Base-by-base conservation (phyloP, 1,140 invertebrate species). In the Oreohelix idahoensis region DNA sequence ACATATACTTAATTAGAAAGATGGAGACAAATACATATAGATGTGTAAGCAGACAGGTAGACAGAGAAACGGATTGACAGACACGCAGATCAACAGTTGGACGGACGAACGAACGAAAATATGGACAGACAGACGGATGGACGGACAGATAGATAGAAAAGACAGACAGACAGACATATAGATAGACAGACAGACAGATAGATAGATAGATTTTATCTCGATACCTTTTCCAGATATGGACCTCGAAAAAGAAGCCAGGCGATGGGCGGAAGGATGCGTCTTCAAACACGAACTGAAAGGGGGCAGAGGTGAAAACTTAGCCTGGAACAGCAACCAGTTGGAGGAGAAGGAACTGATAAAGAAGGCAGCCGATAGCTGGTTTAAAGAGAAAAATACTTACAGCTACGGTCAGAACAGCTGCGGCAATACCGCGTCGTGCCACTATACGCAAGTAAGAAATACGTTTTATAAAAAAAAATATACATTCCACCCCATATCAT, bases 371-470 rank as follows among this genome's bases (percentile, higher is more conserved):
- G 58, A 84, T 20, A 49, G 17, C n/a, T 86, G 85, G 87, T 87
- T 84, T 81, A 74, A 84, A 36, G 87, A 87, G 58, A 87, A 84
- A 32, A 85, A 81, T 15, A 49, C 74, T 35, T 86, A 84, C 42
- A 58, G 32, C 26, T 86, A 85, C 58, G 51, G 82, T 0, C n/a
- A 70, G 32, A n/a, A 84, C 23, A 23, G 23, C 11, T 81, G 79
- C 15, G 38, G 70, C 20, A 66, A 23, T 20, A 58, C 8, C 23
- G 13, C n/a, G n/a, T 49, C n/a, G 0, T 87, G 87, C 38, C 85
- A 87, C 71, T 87, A 86, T 49, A 86, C 87, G 49, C 86, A 87
- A 82, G 86, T 86, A 76, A 83, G 51, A n/a, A n/a, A n/a, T n/a
- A n/a, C n/a, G n/a, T n/a, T n/a, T n/a, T n/a, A n/a, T n/a, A n/a